phyloP scores from a whole-genome alignment of 2,113 vertebrate genomes.

The Gallinago media region DNA sequence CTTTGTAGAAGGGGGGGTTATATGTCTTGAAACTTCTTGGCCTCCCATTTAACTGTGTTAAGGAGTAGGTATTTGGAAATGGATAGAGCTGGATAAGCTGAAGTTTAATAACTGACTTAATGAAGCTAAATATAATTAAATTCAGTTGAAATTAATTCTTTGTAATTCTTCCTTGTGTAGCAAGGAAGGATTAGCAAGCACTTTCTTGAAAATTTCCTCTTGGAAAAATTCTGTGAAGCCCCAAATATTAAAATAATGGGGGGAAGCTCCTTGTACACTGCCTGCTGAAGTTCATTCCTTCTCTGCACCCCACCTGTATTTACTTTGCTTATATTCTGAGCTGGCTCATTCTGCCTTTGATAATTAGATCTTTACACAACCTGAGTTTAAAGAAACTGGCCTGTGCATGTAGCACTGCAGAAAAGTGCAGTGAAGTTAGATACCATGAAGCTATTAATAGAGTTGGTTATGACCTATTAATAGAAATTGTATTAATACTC shows the following conservation, averaged over 20 bases:
- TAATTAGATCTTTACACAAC: not conserved
- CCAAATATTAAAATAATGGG: not conserved
- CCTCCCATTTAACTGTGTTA: not conserved
- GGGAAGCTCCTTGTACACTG: not conserved
- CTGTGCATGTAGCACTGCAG: not conserved
- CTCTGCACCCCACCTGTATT: not conserved
- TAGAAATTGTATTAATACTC: constrained; percentile 23
- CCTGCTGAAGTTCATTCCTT: not conserved
- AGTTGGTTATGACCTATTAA: constrained; percentile 25
- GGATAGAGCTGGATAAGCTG: not conserved
- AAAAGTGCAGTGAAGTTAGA: not conserved
- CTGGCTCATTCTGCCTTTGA: not conserved
- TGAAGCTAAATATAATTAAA: not conserved
- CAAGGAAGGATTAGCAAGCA: not conserved
- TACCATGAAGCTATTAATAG: constrained; percentile 23
- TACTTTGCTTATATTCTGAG: not conserved
- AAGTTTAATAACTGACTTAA: not conserved
- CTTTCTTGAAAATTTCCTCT: not conserved
- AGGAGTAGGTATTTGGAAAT: not conserved
- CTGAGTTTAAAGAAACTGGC: not conserved
- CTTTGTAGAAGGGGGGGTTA: not conserved
- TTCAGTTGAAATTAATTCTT: not conserved
- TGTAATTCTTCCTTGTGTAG: not conserved
- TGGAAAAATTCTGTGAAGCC: not conserved
- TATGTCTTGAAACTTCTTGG: not conserved